Percentiles rank a stretch among this genome's conserved stretches.
These are phyloP conservation scores for Loriculus beryllinus DNA, from an alignment of 2,797 vertebrate genomes.

Conservation along the genomic window DNA sequence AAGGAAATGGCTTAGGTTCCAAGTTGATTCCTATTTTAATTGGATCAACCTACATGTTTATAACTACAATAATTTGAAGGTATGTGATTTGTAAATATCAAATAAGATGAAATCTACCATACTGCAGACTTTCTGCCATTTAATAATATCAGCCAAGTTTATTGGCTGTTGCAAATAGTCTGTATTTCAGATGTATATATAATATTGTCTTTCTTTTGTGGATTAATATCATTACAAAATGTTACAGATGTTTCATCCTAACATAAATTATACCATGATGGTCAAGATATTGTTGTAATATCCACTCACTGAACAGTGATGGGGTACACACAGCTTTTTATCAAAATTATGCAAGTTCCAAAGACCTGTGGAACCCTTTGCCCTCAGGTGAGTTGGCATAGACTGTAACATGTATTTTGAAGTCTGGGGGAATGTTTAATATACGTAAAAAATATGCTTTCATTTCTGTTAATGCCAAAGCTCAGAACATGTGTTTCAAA, in stretches of 20 bases:
- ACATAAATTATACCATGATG: background rate
- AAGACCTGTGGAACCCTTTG: background rate
- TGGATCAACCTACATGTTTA: background rate
- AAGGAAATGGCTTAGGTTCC: background rate
- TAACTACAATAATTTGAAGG: background rate
- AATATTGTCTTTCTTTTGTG: conserved; percentile 23
- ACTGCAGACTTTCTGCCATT: background rate
- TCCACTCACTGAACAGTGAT: background rate
- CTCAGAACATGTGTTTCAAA: conserved; percentile 19
- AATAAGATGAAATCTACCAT: background rate
- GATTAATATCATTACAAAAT: conserved; percentile 9
- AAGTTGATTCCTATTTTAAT: conserved; percentile 8
- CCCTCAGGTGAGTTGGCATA: conserved; percentile 11
- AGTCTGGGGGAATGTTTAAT: conserved; percentile 5
- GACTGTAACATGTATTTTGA: background rate
- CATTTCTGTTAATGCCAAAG: conserved; percentile 20
- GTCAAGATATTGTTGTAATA: conserved; percentile 8
- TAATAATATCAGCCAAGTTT: background rate
- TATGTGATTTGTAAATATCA: conserved; percentile 6
- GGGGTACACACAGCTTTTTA: background rate
- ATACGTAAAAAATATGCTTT: background rate
- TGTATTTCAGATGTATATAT: background rate
- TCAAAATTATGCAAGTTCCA: conserved; percentile 10
- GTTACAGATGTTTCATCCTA: conserved; percentile 4
- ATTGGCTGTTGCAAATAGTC: background rate